Conservation (phyloP, 2,888 invertebrate genomes). For the Hydriomena furcata region DNA sequence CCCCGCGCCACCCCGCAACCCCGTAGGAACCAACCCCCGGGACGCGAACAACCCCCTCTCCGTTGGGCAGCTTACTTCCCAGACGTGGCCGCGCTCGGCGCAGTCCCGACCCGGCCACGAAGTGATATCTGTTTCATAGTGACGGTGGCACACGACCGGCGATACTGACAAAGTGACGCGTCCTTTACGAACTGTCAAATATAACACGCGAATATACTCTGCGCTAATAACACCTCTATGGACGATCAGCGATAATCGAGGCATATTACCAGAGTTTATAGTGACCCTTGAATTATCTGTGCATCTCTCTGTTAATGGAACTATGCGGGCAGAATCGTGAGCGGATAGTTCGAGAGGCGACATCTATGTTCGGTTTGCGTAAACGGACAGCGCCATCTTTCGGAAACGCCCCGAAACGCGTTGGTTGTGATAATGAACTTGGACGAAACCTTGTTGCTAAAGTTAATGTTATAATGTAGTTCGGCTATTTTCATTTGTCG, state of each 20-base stretch:
- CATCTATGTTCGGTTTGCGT: conserved; percentile 44
- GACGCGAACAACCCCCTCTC: conserved; percentile 96
- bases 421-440: conserved; percentile 67
- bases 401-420: conserved; percentile 54
- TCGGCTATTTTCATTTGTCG: conserved; percentile 46
- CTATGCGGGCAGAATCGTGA: conserved; percentile 35
- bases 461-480: conserved; percentile 41
- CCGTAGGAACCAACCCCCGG: conserved; percentile 95
- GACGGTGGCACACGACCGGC: conserved; percentile 42
- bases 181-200: conserved; percentile 25
- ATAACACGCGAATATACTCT: conserved; percentile 32
- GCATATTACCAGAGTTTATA: conserved; percentile 39
- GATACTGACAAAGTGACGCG: conserved; percentile 31
- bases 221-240: conserved; percentile 44
- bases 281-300: conserved; percentile 37
- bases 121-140: conserved; percentile 80
- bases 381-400: conserved; percentile 53
- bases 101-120: conserved; percentile 68
- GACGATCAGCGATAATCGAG: conserved; percentile 43
- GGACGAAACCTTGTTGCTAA: conserved; percentile 48
- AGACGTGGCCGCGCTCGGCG: conserved; percentile 76
- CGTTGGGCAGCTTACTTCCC: conserved; percentile 94
- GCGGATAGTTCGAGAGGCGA: conserved; percentile 43
- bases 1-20: conserved; percentile 84
- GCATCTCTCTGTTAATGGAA: conserved; percentile 35